Base-by-base conservation (phyloP, 1,140 invertebrate species). In the Coptotermes formosanus region DNA sequence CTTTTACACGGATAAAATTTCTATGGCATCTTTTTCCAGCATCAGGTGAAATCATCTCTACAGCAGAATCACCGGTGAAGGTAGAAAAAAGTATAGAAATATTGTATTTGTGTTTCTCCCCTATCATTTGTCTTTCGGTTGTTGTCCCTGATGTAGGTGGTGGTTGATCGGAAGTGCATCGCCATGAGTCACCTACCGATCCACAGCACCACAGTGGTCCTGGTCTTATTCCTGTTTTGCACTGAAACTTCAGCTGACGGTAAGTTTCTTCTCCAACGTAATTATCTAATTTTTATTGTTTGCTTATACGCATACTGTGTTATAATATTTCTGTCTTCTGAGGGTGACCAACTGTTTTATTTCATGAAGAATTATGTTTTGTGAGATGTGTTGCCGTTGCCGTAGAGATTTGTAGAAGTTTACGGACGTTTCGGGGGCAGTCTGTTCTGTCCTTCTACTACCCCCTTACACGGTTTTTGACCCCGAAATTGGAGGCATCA, bases 141-240 rank as follows among this genome's bases (percentile, higher is more conserved):
- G 3, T 75, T 75, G 64, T 75, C 64, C 64, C 64, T 75, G 64
- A 75, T 75, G 64, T 75, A 75, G 64, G 64, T 75, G 64, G 64
- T 2, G n/a, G 64, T 30, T 75, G 25, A 30, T 75, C 25, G 25
- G n/a, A 75, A 75, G 64, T 30, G 64, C 25, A 14, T 30, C 64
- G 64, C 64, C 64, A 75, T 75, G 64, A 16, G 19, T 64, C 64
- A 75, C 9, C 64, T 75, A 75, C 64, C 64, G 64, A n/a, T 75
- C 25, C n/a, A 75, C n/a, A 75, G 25, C 64, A 2, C 16, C 14
- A 75, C 64, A 6, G 64, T 75, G 25, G 7, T 75, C 64, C 64
- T 75, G 64, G n/a, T 75, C 64, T 75, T 75, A 9, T 75, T 75
- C 64, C 25, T 75, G 64, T 75, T 16, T 30, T 75, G 64, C n/a